Evolutionary conservation across 2,888 invertebrate species (phyloP).

Genomic region (Gymnocheta viridis): DNA sequence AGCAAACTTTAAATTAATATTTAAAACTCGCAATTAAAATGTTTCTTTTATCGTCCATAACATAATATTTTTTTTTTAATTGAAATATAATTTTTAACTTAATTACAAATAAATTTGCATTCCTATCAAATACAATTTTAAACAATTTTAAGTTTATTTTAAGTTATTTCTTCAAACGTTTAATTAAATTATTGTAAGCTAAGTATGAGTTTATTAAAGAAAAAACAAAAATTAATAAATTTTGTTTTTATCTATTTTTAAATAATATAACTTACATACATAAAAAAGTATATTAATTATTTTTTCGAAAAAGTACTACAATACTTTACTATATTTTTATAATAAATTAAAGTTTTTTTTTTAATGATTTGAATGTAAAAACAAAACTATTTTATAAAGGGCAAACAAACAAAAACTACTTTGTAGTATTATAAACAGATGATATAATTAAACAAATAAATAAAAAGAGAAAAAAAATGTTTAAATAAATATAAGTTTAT

Average conservation of each 20-base stretch:
- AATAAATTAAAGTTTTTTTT: slow-evolving; percentile 29
- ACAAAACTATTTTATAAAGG: slow-evolving; percentile 2
- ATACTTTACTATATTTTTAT: slow-evolving; percentile 69
- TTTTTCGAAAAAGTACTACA: slow-evolving; percentile 56
- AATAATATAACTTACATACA: slow-evolving; percentile 62
- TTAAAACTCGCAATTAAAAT: slow-evolving; percentile 40
- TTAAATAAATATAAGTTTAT: neutral
- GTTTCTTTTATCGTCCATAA: slow-evolving; percentile 67
- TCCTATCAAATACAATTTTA: slow-evolving; percentile 68
- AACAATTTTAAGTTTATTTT: slow-evolving; percentile 46
- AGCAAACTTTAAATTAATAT: slow-evolving; percentile 4
- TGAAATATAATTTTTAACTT: slow-evolving; percentile 70
- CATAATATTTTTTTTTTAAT: slow-evolving; percentile 62
- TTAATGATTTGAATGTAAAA: slow-evolving; percentile 22
- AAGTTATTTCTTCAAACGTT: slow-evolving; percentile 30
- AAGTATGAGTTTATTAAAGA: slow-evolving; percentile 41
- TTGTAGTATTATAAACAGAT: neutral
- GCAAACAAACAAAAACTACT: slow-evolving; percentile 18
- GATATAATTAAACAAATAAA: slow-evolving; percentile 68
- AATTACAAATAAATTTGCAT: slow-evolving; percentile 69
- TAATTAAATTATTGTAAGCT: slow-evolving; percentile 59
- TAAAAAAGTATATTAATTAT: slow-evolving; percentile 32
- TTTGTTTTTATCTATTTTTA: slow-evolving; percentile 59
- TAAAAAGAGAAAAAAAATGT: neutral
- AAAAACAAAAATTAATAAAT: slow-evolving; percentile 31